Evolutionary conservation across 2,888 invertebrate species (phyloP).

Genomic region (Epistrophe eligans): DNA sequence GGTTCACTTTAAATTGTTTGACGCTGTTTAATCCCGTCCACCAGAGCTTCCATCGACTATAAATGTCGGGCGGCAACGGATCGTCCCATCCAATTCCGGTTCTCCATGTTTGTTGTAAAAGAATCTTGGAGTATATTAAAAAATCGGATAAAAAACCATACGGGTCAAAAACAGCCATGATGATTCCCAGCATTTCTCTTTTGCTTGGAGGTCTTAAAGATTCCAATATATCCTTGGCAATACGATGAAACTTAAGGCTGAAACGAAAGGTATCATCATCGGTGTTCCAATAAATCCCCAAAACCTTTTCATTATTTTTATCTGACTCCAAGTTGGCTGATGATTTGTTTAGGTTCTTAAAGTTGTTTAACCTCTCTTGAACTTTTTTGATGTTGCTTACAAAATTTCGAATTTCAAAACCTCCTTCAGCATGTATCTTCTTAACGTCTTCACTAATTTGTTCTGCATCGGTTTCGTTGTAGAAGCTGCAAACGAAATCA

Average conservation of each 20-base stretch:
- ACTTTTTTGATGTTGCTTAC: neutral
- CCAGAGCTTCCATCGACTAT: constrained; percentile 40
- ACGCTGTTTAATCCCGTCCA: neutral
- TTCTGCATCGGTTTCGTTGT: neutral
- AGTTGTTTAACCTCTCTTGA: neutral
- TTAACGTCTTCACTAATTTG: neutral
- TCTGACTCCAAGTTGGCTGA: neutral
- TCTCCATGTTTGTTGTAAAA: constrained; percentile 38
- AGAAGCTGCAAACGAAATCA: neutral
- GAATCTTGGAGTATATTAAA: constrained; percentile 35
- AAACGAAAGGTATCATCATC: constrained; percentile 43
- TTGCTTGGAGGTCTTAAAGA: constrained; percentile 72
- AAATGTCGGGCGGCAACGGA: constrained; percentile 24
- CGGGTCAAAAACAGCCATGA: constrained; percentile 78
- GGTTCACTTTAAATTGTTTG: neutral
- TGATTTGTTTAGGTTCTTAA: neutral
- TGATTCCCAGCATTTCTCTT: constrained; percentile 39
- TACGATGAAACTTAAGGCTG: constrained; percentile 61
- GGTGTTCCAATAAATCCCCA: constrained; percentile 76
- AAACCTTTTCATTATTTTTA: constrained; percentile 43
- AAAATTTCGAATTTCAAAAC: constrained; percentile 27
- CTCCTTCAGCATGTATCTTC: constrained; percentile 26
- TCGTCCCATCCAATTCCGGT: constrained; percentile 58
- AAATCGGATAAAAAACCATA: constrained; percentile 74
- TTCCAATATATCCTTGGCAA: constrained; percentile 27